phyloP scores from a whole-genome alignment of 2,113 vertebrate genomes.

The Ochotona princeps region DNA sequence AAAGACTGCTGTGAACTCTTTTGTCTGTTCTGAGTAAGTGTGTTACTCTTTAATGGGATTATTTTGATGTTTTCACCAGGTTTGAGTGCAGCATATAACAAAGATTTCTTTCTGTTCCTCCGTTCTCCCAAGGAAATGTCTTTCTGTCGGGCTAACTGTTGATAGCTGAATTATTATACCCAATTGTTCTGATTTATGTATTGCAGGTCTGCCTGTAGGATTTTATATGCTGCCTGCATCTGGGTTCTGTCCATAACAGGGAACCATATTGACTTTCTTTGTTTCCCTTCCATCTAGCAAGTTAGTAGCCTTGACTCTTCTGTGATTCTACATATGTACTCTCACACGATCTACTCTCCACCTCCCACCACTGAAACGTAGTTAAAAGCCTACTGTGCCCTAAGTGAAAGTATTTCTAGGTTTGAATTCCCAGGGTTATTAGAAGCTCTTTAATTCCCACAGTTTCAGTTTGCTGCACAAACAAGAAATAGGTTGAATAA shows the following conservation, averaged over 20 bases:
- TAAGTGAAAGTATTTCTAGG: neutral
- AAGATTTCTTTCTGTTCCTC: conserved; percentile 83
- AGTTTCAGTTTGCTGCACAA: neutral
- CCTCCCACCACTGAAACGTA: neutral
- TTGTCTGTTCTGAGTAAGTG: conserved; percentile 83
- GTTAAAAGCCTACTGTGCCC: neutral
- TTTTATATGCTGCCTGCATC: conserved; percentile 61
- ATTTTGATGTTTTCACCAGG: conserved; percentile 86
- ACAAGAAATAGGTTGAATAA: neutral
- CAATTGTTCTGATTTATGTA: conserved; percentile 78
- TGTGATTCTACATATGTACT: neutral
- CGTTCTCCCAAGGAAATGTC: conserved; percentile 79
- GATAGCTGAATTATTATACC: conserved; percentile 78
- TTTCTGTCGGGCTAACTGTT: conserved; percentile 79
- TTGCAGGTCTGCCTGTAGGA: conserved; percentile 65
- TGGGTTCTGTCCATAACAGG: conserved; percentile 22
- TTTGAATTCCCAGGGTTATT: neutral
- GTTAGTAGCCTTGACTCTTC: neutral
- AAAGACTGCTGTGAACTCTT: conserved; percentile 79
- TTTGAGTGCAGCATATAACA: conserved; percentile 82
- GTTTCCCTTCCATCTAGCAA: neutral
- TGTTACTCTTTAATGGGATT: conserved; percentile 87
- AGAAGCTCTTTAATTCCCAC: neutral
- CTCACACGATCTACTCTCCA: rapidly evolving
- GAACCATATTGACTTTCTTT: neutral